Conservation (phyloP, 2,797 vertebrate species). For the Cyprinella venusta region DNA sequence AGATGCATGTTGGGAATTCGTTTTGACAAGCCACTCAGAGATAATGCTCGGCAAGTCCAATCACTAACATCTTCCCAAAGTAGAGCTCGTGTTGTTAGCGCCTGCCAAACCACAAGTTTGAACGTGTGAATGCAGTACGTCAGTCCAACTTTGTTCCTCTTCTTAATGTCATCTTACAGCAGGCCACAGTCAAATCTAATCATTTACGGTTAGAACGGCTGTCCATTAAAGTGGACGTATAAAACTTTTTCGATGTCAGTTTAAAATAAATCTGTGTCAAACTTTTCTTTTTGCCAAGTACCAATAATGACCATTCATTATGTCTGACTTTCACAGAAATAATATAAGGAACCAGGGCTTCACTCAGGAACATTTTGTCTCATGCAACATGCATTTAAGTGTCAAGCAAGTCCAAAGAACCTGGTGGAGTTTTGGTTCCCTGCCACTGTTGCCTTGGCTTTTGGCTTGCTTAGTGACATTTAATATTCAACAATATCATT, state of each 20-base stretch:
- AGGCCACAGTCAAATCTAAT: conserved; percentile 15
- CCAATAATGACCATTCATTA: not conserved
- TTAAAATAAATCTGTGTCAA: not conserved
- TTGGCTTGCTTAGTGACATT: too few relatives aligned
- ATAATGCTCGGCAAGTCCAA: conserved; percentile 32
- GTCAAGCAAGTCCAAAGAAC: not conserved
- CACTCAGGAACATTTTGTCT: not conserved
- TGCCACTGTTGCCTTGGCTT: too few relatives aligned
- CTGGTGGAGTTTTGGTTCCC: too few relatives aligned
- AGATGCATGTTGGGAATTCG: conserved; percentile 42
- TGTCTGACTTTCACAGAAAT: not conserved
- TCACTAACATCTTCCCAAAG: conserved; percentile 28
- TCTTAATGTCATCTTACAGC: conserved; percentile 9
- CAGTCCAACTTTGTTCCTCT: not conserved
- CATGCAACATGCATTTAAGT: not conserved
- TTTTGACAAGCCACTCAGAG: conserved; percentile 52
- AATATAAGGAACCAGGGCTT: not conserved
- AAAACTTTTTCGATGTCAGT: not conserved
- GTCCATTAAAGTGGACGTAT: not conserved
- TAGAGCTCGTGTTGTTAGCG: not conserved
- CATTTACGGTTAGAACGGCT: not conserved
- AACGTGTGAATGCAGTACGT: conserved; percentile 11
- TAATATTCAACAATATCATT: too few relatives aligned
- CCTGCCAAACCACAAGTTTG: conserved; percentile 7
- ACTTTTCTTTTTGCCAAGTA: not conserved